Percentiles rank a stretch among this genome's conserved stretches.
phyloP scores from a whole-genome alignment of 1,140 invertebrate genomes.

The Idris sp. region DNA sequence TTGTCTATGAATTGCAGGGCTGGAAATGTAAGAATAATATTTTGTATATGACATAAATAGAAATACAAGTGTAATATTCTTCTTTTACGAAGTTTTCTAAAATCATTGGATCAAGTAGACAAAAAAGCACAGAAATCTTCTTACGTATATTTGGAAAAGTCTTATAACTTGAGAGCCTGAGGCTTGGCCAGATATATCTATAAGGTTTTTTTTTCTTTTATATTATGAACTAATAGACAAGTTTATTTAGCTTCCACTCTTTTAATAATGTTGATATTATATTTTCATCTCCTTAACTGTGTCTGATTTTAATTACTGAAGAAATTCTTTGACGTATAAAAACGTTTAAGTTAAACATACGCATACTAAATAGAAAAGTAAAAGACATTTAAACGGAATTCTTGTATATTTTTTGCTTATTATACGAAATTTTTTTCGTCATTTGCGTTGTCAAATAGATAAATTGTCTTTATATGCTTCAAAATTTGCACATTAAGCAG shows the following conservation, averaged over 20 bases:
- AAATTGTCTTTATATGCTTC: conserved; percentile 21
- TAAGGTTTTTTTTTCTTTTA: too few species aligned
- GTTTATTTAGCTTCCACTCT: too few species aligned
- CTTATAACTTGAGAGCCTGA: conserved; percentile 4
- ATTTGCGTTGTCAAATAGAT: conserved; percentile 27
- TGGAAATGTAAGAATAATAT: conserved; percentile 1
- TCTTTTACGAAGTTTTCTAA: conserved; percentile 5
- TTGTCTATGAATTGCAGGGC: not conserved
- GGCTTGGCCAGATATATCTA: not conserved
- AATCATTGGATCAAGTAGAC: conserved; percentile 12
- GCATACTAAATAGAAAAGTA: too few species aligned
- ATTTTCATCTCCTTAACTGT: too few species aligned
- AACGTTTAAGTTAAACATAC: too few species aligned
- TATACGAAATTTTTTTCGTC: conserved; percentile 25
- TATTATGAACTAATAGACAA: too few species aligned
- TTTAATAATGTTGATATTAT: too few species aligned
- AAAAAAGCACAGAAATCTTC: conserved; percentile 14
- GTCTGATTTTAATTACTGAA: too few species aligned
- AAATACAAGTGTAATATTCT: not conserved
- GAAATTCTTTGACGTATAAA: too few species aligned
- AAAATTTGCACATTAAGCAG: conserved; percentile 7
- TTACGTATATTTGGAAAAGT: not conserved
- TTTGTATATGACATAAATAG: conserved; percentile 6
- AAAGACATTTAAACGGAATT: too few species aligned
- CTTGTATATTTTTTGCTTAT: too few species aligned